Conservation (phyloP, 2,797 vertebrate species). For the Etheostoma nigrum region DNA sequence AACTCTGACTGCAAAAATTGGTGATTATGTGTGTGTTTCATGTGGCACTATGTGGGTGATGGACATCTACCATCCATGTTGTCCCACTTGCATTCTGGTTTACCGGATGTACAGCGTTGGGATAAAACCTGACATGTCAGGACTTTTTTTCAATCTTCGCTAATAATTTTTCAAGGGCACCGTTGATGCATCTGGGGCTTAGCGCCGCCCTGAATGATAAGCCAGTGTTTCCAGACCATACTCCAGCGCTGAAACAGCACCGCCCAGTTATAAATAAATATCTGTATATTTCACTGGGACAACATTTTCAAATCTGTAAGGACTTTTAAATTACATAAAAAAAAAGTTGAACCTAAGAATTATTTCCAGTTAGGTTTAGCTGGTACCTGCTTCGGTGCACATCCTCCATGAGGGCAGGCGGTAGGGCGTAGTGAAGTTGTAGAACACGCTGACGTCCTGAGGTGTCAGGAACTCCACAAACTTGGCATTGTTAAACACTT, state of each 20-base stretch:
- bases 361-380: background rate
- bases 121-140: too few relatives aligned
- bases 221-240: too few relatives aligned
- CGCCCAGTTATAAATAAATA: background rate
- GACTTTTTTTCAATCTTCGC: too few relatives aligned
- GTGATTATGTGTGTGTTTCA: conserved; percentile 1
- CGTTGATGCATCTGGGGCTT: too few relatives aligned
- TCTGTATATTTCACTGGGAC: background rate
- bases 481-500: conserved; percentile 90
- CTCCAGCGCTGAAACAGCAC: too few relatives aligned
- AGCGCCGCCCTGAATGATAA: too few relatives aligned
- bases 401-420: conserved; percentile 93
- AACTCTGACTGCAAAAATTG: background rate
- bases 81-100: too few relatives aligned
- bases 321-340: background rate
- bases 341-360: background rate
- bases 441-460: conserved; percentile 95
- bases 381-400: conserved; percentile 89
- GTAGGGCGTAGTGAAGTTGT: conserved; percentile 93
- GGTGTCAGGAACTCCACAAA: conserved; percentile 96
- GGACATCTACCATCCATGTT: background rate
- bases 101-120: too few relatives aligned
- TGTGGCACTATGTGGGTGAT: background rate
- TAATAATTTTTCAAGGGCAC: too few relatives aligned
- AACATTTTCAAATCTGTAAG: background rate